These are phyloP conservation scores for Salvelinus sp. DNA, from an alignment of 2,113 vertebrate genomes.

Conservation along the genomic window DNA sequence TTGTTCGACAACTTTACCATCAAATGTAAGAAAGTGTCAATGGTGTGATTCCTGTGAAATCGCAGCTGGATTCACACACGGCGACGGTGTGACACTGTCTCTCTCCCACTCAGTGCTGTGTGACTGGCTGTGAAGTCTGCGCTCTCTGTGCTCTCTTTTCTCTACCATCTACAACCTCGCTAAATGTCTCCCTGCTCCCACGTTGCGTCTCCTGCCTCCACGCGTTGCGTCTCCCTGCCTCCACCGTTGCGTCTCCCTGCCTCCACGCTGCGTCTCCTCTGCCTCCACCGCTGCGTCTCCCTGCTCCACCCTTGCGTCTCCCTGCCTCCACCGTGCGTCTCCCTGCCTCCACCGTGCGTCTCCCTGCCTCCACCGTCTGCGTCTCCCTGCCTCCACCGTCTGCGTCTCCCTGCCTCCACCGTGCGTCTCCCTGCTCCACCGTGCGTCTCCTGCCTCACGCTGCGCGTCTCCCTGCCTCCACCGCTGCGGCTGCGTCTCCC, in stretches of 20 bases:
- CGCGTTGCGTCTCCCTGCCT: too few relatives aligned
- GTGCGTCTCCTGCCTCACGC: too few relatives aligned
- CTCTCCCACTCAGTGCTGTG: background rate
- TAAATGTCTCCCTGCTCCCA: too few relatives aligned
- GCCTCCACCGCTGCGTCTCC: background rate
- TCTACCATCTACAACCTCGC: background rate
- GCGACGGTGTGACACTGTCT: background rate
- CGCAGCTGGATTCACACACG: background rate
- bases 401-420: too few relatives aligned
- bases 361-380: background rate
- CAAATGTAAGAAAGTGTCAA: constrained; percentile 10
- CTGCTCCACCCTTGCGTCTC: background rate
- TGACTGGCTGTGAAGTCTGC: background rate
- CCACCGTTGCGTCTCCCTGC: too few relatives aligned
- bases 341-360: background rate
- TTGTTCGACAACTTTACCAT: too few relatives aligned
- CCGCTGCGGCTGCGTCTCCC: background rate
- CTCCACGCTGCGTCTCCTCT: background rate
- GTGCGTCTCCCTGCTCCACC: background rate
- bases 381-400: background rate
- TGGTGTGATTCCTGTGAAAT: constrained; percentile 26
- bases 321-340: too few relatives aligned
- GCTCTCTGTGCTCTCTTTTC: background rate
- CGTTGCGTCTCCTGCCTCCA: too few relatives aligned
- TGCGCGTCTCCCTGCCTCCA: constrained; percentile 1